phyloP scores from a whole-genome alignment of 2,888 invertebrate species.

The Aquatica leii region DNA sequence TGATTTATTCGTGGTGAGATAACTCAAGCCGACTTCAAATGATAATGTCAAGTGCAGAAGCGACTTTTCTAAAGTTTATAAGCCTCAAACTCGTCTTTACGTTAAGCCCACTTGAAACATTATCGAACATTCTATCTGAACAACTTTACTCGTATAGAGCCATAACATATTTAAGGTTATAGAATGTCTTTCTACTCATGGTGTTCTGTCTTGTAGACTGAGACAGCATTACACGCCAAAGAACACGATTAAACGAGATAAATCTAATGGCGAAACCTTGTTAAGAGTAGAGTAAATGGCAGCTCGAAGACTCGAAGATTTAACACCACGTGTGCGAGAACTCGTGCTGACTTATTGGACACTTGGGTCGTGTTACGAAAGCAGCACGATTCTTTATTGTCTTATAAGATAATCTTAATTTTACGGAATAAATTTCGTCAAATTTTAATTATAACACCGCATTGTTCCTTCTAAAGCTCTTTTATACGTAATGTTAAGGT shows the following conservation, averaged over 20 bases:
- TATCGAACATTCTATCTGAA: conserved; percentile 52
- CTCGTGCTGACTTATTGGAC: conserved; percentile 34
- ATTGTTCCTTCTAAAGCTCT: conserved; percentile 31
- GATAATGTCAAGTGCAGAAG: conserved; percentile 59
- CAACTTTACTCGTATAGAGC: conserved; percentile 48
- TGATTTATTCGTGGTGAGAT: conserved; percentile 57
- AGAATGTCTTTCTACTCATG: conserved; percentile 48
- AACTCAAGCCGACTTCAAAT: conserved; percentile 53
- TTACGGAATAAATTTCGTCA: conserved; percentile 32
- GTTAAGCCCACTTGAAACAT: conserved; percentile 49
- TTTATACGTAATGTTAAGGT: conserved; percentile 37
- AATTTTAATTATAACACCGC: conserved; percentile 31
- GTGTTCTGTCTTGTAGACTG: conserved; percentile 53
- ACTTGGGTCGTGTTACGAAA: conserved; percentile 29
- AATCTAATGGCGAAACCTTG: conserved; percentile 62
- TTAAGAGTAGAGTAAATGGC: conserved; percentile 59
- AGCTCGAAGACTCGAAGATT: conserved; percentile 46
- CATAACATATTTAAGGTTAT: conserved; percentile 53
- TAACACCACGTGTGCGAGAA: conserved; percentile 33
- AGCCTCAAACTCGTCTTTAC: conserved; percentile 51
- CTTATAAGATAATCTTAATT: conserved; percentile 29
- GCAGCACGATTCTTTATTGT: conserved; percentile 29
- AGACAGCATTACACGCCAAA: conserved; percentile 58
- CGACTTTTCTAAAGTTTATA: conserved; percentile 57
- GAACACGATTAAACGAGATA: conserved; percentile 61